A percentile compares a stretch with the other conserved stretches of the same genome.
Evolutionary conservation across 1,140 invertebrate genomes (phyloP).

Genomic region (Ceratosolen fusciceps): DNA sequence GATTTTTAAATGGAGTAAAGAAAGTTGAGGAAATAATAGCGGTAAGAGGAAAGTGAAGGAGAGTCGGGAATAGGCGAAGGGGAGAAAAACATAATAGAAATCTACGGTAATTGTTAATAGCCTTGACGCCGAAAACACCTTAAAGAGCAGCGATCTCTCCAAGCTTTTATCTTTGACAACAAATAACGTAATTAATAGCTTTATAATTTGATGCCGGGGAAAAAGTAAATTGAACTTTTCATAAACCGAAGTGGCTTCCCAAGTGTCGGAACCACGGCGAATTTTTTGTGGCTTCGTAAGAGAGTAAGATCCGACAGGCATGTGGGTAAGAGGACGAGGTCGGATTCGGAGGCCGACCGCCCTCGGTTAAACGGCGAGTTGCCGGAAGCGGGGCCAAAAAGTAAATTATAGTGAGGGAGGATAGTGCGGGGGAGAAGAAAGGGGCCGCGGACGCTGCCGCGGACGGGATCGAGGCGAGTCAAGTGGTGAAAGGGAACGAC

Average conservation of each 20-base stretch:
- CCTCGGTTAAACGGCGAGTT: not conserved
- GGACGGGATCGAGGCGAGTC: not conserved
- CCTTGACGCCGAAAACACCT: not conserved
- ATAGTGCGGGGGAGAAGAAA: not conserved
- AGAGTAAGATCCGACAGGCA: not conserved
- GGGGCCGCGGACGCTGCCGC: too few species aligned
- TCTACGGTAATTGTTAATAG: not conserved
- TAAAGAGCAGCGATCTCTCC: not conserved
- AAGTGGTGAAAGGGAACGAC: not conserved
- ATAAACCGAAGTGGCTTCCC: not conserved
- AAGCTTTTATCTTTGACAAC: not conserved
- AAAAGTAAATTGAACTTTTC: not conserved
- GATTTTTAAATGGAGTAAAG: not conserved
- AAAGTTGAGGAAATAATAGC: not conserved
- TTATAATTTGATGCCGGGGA: not conserved
- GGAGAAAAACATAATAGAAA: not conserved
- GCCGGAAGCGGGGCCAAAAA: not conserved
- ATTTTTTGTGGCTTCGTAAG: not conserved
- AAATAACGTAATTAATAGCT: not conserved
- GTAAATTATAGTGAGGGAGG: not conserved
- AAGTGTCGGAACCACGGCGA: not conserved
- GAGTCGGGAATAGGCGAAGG: not conserved
- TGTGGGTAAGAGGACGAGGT: not conserved
- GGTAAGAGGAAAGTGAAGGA: not conserved
- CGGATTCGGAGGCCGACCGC: too few species aligned